phyloP scores from a whole-genome alignment of 2,113 vertebrate genomes.

The Psettodes erumei region DNA sequence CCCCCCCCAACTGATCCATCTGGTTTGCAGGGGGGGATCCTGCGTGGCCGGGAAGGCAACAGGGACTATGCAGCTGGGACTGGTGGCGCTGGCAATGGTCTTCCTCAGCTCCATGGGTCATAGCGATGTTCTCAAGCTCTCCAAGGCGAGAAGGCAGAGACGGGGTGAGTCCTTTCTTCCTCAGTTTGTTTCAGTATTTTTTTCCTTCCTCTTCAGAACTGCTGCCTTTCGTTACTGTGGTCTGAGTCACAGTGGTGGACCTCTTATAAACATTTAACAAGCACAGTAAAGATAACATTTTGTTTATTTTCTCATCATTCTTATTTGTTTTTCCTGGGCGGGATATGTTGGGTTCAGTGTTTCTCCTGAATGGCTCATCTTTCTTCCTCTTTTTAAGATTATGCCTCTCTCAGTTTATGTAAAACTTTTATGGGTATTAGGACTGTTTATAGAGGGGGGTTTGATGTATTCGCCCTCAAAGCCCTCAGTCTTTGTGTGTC shows the following conservation, averaged over 20 bases:
- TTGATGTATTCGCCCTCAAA: slow-evolving; percentile 59
- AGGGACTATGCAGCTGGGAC: slow-evolving; percentile 98
- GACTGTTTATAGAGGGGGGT: slow-evolving; percentile 61
- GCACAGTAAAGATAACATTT: slow-evolving; percentile 70
- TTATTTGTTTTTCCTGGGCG: slow-evolving; percentile 59
- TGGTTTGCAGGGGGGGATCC: slow-evolving; percentile 83
- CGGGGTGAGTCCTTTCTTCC: slow-evolving; percentile 88
- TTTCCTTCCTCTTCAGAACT: slow-evolving; percentile 17
- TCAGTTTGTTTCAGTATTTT: slow-evolving; percentile 45
- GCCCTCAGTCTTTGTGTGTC: slow-evolving; percentile 50
- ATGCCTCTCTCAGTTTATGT: slow-evolving; percentile 65
- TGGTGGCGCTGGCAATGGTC: slow-evolving; percentile 90
- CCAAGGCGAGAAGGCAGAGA: slow-evolving; percentile 92
- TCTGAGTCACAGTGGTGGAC: slow-evolving; percentile 55
- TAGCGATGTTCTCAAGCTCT: slow-evolving; percentile 85
- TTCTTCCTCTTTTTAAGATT: slow-evolving; percentile 60
- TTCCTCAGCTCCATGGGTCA: slow-evolving; percentile 94
- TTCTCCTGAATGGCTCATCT: slow-evolving; percentile 53
- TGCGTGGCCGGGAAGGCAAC: slow-evolving; percentile 83
- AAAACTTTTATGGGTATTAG: slow-evolving; percentile 68
- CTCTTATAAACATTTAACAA: slow-evolving; percentile 73
- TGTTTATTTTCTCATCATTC: slow-evolving; percentile 69
- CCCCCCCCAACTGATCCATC: slow-evolving; percentile 82
- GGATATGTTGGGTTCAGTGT: slow-evolving; percentile 57
- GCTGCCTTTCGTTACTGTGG: slow-evolving; percentile 54